Percentiles rank a stretch among this genome's conserved stretches.
These are phyloP conservation scores for Tiaroga cobitis DNA, from an alignment of 2,797 vertebrate genomes.

Conservation along the genomic window DNA sequence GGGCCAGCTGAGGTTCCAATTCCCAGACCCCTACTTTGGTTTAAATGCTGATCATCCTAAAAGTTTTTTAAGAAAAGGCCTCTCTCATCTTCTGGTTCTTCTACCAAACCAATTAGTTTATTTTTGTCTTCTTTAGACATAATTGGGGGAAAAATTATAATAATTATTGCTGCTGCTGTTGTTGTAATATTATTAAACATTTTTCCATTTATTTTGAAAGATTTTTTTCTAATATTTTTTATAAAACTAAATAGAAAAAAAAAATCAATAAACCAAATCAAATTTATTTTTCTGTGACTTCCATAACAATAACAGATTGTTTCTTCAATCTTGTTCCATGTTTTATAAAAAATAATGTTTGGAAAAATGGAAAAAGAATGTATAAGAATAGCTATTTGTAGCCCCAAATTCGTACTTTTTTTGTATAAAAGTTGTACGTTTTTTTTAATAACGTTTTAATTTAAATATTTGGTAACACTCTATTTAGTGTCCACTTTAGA, in stretches of 20 bases:
- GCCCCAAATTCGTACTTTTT: neutral
- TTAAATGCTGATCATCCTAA: slow-evolving; percentile 52
- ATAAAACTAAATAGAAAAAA: neutral
- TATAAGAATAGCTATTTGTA: neutral
- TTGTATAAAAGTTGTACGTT: too few relatives aligned
- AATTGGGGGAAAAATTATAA: neutral
- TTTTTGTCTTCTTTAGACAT: neutral
- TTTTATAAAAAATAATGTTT: neutral
- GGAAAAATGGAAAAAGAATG: neutral
- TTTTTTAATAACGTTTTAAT: too few relatives aligned
- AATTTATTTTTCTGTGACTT: neutral
- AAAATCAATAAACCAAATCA: neutral
- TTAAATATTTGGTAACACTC: neutral
- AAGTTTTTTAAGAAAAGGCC: slow-evolving; percentile 47
- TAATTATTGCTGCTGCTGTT: neutral
- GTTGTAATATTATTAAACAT: neutral
- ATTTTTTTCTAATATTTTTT: neutral
- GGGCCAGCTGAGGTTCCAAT: slow-evolving; percentile 47
- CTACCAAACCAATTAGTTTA: neutral
- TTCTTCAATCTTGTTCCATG: too few relatives aligned
- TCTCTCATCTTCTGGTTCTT: slow-evolving; percentile 35
- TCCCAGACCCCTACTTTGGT: slow-evolving; percentile 47
- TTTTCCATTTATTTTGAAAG: neutral
- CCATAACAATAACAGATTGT: too few relatives aligned
- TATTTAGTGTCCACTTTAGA: neutral